A percentile compares a stretch with the other conserved stretches of the same genome.
These are phyloP conservation scores for Drosophila neocordata DNA, from an alignment of 1,140 invertebrate species.

Conservation along the genomic window DNA sequence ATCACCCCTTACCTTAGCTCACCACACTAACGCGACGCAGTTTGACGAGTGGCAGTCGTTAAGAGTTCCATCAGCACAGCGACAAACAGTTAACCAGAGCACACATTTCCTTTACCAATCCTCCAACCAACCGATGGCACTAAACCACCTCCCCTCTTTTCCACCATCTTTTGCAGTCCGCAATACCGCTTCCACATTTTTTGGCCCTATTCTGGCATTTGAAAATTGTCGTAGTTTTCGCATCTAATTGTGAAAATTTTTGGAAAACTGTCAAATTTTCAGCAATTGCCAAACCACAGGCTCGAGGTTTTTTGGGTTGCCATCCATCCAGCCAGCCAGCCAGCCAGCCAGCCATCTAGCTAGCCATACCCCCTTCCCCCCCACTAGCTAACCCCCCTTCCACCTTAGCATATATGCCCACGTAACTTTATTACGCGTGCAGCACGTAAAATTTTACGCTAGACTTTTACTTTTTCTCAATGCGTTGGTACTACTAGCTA, in stretches of 20 bases:
- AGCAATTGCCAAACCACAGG: constrained; percentile 56
- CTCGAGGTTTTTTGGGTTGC: constrained; percentile 21
- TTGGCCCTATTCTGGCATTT: constrained; percentile 31
- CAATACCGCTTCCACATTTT: background rate
- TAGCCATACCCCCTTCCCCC: constrained; percentile 5
- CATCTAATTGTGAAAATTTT: constrained; percentile 66
- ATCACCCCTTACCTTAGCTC: too few relatives aligned
- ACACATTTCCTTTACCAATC: constrained; percentile 14
- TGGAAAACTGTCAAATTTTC: constrained; percentile 62
- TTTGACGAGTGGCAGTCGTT: constrained; percentile 43
- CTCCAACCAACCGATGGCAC: background rate
- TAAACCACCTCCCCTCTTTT: background rate
- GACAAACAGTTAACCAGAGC: constrained; percentile 40
- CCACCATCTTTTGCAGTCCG: too few relatives aligned
- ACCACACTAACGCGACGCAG: constrained; percentile 11
- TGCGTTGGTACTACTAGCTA: background rate
- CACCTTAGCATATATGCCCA: constrained; percentile 5
- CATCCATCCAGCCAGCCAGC: background rate
- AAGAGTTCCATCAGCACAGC: constrained; percentile 44
- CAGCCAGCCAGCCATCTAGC: background rate
- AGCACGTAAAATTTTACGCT: constrained; percentile 28
- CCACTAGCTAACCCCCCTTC: too few relatives aligned
- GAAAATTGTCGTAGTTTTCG: constrained; percentile 50
- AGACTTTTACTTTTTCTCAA: constrained; percentile 45
- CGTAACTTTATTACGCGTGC: constrained; percentile 64